Conservation (phyloP, 2,888 invertebrate species). For the Perizoma flavofasciatum region DNA sequence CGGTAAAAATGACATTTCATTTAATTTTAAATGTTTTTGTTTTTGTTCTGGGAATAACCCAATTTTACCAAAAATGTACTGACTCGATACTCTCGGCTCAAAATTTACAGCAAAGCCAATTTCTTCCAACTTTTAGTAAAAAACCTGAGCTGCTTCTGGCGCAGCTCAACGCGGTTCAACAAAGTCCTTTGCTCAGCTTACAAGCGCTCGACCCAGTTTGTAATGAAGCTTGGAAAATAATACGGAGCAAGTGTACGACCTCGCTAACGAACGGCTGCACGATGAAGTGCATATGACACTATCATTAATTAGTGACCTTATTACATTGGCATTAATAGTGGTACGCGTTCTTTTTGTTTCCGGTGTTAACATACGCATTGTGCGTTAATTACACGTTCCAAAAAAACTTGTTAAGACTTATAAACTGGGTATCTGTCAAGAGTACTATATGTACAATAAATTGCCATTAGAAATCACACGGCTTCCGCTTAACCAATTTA, state of each 20-base stretch:
- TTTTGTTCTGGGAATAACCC: too few species aligned
- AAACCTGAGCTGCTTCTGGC: constrained; percentile 21
- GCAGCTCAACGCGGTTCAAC: constrained; percentile 29
- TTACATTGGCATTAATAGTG: constrained; percentile 40
- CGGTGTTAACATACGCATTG: constrained; percentile 23
- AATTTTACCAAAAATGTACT: too few species aligned
- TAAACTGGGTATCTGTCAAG: too few species aligned
- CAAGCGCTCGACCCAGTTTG: constrained; percentile 70
- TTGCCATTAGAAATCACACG: too few species aligned
- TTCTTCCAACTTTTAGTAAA: neutral
- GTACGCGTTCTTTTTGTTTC: constrained; percentile 34
- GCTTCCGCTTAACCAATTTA: too few species aligned
- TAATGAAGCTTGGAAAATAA: constrained; percentile 58
- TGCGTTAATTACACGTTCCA: too few species aligned
- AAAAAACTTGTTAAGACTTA: too few species aligned
- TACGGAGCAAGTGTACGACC: constrained; percentile 48
- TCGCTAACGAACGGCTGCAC: constrained; percentile 39
- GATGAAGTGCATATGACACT: constrained; percentile 44
- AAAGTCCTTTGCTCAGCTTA: constrained; percentile 48
- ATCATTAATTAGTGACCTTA: constrained; percentile 52
- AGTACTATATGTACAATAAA: too few species aligned
- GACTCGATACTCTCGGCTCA: neutral
- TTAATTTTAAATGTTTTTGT: too few species aligned
- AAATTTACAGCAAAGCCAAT: neutral
- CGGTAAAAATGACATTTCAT: too few species aligned